Percentiles rank a stretch among this genome's conserved stretches.
Conservation (phyloP, 2,888 invertebrate genomes). For the Ditylenchus weischeri region DNA sequence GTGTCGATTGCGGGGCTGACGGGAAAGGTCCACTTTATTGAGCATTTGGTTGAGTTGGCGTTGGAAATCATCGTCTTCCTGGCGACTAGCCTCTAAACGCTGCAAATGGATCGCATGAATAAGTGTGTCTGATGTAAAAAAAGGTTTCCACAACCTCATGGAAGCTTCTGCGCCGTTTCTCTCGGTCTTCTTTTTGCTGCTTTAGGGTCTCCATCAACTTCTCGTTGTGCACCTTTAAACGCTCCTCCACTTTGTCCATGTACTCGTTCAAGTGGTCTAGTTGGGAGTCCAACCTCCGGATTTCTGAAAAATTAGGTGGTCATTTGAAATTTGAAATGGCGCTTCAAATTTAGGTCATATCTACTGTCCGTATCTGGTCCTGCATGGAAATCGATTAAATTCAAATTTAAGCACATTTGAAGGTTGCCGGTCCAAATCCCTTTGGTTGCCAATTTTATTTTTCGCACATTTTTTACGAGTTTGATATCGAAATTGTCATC, state of each 20-base stretch:
- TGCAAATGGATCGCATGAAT: constrained; percentile 23
- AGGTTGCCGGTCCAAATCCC: no score
- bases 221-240: constrained; percentile 48
- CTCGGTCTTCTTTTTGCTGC: constrained; percentile 54
- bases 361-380: no score
- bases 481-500: no score
- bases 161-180: constrained; percentile 54
- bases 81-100: constrained; percentile 42
- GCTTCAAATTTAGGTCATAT: no score
- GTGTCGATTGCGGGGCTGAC: not conserved
- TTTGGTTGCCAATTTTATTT: no score
- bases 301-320: constrained; percentile 46
- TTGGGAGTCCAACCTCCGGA: constrained; percentile 55
- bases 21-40: constrained; percentile 9
- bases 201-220: constrained; percentile 52
- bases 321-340: no score
- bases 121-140: not conserved
- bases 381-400: no score
- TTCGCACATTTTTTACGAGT: no score
- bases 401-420: no score
- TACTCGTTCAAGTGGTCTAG: constrained; percentile 58
- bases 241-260: constrained; percentile 52
- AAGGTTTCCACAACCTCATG: constrained; percentile 46
- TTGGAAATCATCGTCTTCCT: constrained; percentile 56
- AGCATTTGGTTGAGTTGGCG: constrained; percentile 40